Percentiles rank a stretch among this genome's conserved stretches.
These are phyloP conservation scores for Leucoptera coffeella DNA, from an alignment of 2,888 invertebrate species.

Conservation along the genomic window DNA sequence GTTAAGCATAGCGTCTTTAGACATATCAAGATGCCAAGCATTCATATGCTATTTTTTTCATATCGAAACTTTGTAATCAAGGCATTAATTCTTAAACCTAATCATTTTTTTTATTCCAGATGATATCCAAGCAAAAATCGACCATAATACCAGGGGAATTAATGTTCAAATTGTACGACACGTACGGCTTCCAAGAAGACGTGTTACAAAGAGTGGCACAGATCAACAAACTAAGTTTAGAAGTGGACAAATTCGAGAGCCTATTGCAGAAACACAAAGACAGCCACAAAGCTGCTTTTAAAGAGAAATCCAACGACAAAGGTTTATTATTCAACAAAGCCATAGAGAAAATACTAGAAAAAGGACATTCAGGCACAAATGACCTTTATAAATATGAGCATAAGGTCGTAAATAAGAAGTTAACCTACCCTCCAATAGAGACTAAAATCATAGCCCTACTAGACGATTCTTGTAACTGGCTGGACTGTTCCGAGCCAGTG, in stretches of 20 bases:
- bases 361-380: slow-evolving; percentile 48
- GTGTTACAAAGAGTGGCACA: slow-evolving; percentile 60
- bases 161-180: slow-evolving; percentile 71
- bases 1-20: too few relatives aligned
- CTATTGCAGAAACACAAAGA: slow-evolving; percentile 47
- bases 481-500: slow-evolving; percentile 29
- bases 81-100: too few relatives aligned
- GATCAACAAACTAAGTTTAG: slow-evolving; percentile 57
- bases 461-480: slow-evolving; percentile 41
- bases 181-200: slow-evolving; percentile 70
- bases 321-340: slow-evolving; percentile 28
- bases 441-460: slow-evolving; percentile 55
- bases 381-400: slow-evolving; percentile 63
- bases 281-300: slow-evolving; percentile 35
- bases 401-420: slow-evolving; percentile 21
- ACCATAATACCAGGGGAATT: slow-evolving; percentile 56
- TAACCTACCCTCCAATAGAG: slow-evolving; percentile 50
- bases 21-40: too few relatives aligned
- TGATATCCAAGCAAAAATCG: slow-evolving; percentile 23
- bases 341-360: slow-evolving; percentile 32
- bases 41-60: too few relatives aligned
- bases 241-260: slow-evolving; percentile 51
- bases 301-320: slow-evolving; percentile 22
- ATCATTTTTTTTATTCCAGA: slow-evolving; percentile 13
- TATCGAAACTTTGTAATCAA: too few relatives aligned